Percentiles rank a stretch among this genome's conserved stretches.
Conservation (phyloP, 2,888 invertebrate genomes). For the Polymixis lichenea region DNA sequence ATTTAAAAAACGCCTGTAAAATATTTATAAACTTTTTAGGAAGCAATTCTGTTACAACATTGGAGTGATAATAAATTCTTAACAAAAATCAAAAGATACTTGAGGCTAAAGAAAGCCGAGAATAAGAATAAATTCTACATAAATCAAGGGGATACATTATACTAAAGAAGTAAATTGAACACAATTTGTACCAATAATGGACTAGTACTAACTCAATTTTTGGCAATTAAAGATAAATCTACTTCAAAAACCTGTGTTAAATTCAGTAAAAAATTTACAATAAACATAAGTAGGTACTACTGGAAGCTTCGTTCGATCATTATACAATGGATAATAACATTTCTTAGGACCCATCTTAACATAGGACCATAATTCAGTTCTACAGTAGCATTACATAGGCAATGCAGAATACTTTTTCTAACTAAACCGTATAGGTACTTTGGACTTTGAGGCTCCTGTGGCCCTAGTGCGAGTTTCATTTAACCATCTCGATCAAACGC, state of each 20-base stretch:
- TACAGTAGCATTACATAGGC: not conserved
- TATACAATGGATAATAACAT: not conserved
- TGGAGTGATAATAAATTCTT: conserved; percentile 1
- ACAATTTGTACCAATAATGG: conserved; percentile 57
- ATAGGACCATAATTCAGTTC: not conserved
- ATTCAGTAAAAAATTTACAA: conserved; percentile 19
- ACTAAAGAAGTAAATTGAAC: conserved; percentile 47
- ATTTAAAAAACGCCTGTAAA: conserved; percentile 50
- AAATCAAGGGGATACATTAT: conserved; percentile 14
- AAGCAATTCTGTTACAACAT: conserved; percentile 8
- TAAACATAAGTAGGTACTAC: not conserved
- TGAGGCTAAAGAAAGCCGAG: conserved; percentile 4
- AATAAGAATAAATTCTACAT: conserved; percentile 18
- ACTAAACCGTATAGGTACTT: not conserved
- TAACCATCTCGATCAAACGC: too few species aligned
- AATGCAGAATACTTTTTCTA: conserved; percentile 9
- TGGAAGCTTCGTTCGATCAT: conserved; percentile 1
- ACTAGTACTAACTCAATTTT: conserved; percentile 64
- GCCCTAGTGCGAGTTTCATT: too few species aligned
- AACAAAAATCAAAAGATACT: conserved; percentile 8
- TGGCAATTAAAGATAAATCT: conserved; percentile 59
- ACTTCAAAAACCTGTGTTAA: conserved; percentile 18
- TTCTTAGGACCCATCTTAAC: conserved; percentile 3
- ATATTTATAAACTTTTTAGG: conserved; percentile 20
- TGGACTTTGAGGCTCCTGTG: too few species aligned